phyloP scores from a whole-genome alignment of 1,140 invertebrate species.

The Macrostomum lignano region DNA sequence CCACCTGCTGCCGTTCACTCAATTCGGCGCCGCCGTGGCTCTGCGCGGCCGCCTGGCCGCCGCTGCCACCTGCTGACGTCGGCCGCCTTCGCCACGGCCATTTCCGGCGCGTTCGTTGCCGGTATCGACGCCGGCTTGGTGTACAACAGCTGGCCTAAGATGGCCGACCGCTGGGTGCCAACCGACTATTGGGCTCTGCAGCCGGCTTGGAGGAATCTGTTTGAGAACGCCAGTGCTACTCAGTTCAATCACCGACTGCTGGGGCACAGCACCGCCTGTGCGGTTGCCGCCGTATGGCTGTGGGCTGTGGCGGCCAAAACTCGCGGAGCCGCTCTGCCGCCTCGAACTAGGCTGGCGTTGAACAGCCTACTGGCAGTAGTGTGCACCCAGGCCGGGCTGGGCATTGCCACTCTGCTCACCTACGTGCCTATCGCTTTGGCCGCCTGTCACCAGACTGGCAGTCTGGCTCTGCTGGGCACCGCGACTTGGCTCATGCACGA shows the following conservation, averaged over 20 bases:
- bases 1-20: no score
- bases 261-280: not conserved
- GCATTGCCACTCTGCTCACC: constrained; percentile 54
- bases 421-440: constrained; percentile 64
- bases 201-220: constrained; percentile 53
- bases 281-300: constrained; percentile 2
- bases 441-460: constrained; percentile 70
- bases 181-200: constrained; percentile 46
- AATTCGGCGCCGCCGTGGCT: no score
- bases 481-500: constrained; percentile 77
- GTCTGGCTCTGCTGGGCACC: constrained; percentile 50
- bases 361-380: constrained; percentile 42
- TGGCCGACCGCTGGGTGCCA: constrained; percentile 80
- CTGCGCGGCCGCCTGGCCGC: no score
- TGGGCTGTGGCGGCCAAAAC: constrained; percentile 7
- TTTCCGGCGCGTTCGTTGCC: constrained; percentile 71
- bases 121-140: constrained; percentile 83
- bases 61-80: not conserved
- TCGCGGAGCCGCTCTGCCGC: constrained; percentile 40
- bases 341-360: constrained; percentile 41
- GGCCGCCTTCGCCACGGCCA: constrained; percentile 8
- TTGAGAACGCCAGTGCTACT: constrained; percentile 83
- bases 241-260: constrained; percentile 71
- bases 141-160: constrained; percentile 93
- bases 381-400: constrained; percentile 37